Evolutionary conservation across 1,140 invertebrate species (phyloP), one percentile per base, ranked within the genome.

Genomic region (Drosophila nigrodunni): DNA sequence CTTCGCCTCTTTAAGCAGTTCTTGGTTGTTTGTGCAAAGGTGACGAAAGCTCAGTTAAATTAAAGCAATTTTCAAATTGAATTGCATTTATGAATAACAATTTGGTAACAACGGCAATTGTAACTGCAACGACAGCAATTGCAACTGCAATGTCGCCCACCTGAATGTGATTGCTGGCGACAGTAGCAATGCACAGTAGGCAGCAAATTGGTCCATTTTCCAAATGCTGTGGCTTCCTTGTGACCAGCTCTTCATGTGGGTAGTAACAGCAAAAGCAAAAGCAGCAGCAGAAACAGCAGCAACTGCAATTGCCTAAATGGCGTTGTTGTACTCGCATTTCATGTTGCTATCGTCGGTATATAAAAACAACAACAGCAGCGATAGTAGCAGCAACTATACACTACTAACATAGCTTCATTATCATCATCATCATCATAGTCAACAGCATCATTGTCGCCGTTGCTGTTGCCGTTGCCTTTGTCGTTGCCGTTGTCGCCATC

Each of bases 1-100:
- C 49, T 47, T 35, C 30, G 15, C 49, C 46, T 35, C 39, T 49
- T 58, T 64, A 54, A 57, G 47, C 43, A 69, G 25, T 46, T 72
- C 8, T 30, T 30, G 25, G 25, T 30, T 7, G 6, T 8, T 25
- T 55, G 41, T 57, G n/a, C 7, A 25, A 46, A 75, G 74, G 80
- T 85, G 83, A 80, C 74, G 85, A 88, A 78, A 83, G 52, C 49
- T 60, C 49, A 58, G 49, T 70, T 57, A 74, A 89, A 85, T 89
- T 89, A 73, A 85, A 70, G 75, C 85, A 89, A 89, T 89, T 89
- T 81, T 89, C 80, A 78, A 89, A 89, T 89, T 89, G 71, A 89
- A 89, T 78, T 89, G 83, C 86, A 89, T 89, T 89, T 89, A 89
- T 89, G 85, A 89, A 89, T 89, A 89, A 85, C 85, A 89, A 89